phyloP scores from a whole-genome alignment of 2,888 invertebrate genomes.

The Deroplatys truncata region DNA sequence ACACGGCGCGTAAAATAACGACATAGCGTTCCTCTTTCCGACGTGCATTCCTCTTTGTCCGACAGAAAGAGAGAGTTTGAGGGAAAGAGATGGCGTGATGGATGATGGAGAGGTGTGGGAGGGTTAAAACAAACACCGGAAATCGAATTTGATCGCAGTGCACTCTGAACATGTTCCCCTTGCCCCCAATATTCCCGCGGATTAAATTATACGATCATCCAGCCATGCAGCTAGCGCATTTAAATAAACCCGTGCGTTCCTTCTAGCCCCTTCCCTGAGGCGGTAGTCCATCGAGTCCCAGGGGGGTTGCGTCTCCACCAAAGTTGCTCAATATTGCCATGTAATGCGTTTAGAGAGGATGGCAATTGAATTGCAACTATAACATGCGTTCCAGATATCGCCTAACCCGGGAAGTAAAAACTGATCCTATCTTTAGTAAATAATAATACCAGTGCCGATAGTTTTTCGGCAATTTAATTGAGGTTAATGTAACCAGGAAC shows the following conservation, averaged over 20 bases:
- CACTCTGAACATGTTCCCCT: constrained; percentile 13
- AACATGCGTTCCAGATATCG: neutral
- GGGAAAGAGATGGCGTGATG: neutral
- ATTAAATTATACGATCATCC: constrained; percentile 14
- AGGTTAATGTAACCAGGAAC: no score
- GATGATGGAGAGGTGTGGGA: neutral
- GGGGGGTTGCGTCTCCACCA: neutral
- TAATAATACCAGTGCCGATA: no score
- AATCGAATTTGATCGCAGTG: constrained; percentile 15
- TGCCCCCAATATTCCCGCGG: constrained; percentile 15
- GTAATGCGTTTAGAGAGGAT: neutral
- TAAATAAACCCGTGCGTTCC: constrained; percentile 5
- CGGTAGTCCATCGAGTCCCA: neutral
- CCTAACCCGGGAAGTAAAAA: neutral
- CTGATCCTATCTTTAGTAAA: neutral
- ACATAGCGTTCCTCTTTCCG: neutral
- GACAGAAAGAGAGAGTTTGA: neutral
- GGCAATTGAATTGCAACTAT: neutral
- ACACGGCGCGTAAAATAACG: neutral
- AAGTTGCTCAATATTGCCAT: neutral
- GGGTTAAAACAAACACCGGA: constrained; percentile 17
- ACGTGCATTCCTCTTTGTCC: neutral
- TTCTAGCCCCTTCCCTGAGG: neutral
- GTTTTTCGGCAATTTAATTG: no score
- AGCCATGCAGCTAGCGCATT: constrained; percentile 9